Percentiles rank a stretch among this genome's conserved stretches.
These are phyloP conservation scores for Danio albolineatus DNA, from an alignment of 2,797 vertebrate genomes.

Conservation along the genomic window DNA sequence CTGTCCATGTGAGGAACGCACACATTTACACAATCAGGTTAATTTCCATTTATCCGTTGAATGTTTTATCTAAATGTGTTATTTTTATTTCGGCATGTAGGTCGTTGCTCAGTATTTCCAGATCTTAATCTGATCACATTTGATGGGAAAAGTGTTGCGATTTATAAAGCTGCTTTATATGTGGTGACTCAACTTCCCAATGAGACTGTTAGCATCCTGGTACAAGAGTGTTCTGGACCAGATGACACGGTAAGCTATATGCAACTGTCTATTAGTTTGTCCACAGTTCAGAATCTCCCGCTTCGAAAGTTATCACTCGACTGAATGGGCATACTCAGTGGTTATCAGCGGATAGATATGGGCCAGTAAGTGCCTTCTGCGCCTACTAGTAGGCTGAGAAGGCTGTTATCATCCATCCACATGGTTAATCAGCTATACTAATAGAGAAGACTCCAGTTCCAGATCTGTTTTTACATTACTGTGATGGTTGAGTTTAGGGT, in stretches of 20 bases:
- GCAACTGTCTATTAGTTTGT: background rate
- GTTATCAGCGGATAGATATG: no score
- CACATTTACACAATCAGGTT: slow-evolving; percentile 1
- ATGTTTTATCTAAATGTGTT: background rate
- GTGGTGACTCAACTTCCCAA: slow-evolving; percentile 85
- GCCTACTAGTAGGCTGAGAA: no score
- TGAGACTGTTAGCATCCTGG: slow-evolving; percentile 85
- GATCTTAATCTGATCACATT: slow-evolving; percentile 94
- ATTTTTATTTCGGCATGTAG: slow-evolving; percentile 68
- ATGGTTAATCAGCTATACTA: no score
- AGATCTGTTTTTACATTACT: no score
- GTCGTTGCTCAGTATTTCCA: slow-evolving; percentile 94
- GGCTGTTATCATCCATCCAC: no score
- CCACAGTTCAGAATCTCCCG: no score
- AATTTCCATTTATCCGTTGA: background rate
- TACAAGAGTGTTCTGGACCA: slow-evolving; percentile 83
- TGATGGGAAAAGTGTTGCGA: slow-evolving; percentile 86
- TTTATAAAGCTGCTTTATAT: slow-evolving; percentile 93
- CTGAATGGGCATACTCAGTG: no score
- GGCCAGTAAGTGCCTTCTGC: no score
- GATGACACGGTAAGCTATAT: slow-evolving; percentile 79
- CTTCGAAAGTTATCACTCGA: no score
- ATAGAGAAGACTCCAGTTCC: no score
- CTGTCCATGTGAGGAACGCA: slow-evolving; percentile 90
- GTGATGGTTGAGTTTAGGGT: no score